Base-by-base conservation (phyloP, 1,140 invertebrate species). In the Patella vulgata region DNA sequence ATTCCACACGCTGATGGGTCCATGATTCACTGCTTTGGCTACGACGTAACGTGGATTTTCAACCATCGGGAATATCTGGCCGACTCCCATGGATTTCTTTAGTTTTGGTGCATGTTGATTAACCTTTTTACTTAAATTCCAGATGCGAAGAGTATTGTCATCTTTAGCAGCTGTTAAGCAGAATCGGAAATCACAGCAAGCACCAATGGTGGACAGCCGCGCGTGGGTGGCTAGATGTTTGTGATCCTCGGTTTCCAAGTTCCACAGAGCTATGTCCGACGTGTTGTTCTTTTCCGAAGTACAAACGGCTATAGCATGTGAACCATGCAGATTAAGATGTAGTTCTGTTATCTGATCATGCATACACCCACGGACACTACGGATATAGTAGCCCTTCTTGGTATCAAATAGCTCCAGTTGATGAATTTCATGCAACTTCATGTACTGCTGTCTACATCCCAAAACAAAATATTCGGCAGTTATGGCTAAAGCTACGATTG, bases 231-330 rank as follows among this genome's bases (percentile, higher is more conserved):
- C 82, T 27, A 83, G 59, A 68, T 84, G 82, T 63, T 82, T 84
- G 62, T 83, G 82, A 43, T 82, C 80, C 62, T 83, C 80, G 1
- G 82, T 82, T 71, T 83, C 82, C 27, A 84, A 55, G 56, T 84
- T 84, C 80, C 80, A 84, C 0, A 81, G 59, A n/a, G 76, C 75
- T 21, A 84, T 73, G 63, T 82, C 74, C 9, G 81, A 78, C 17
- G 68, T 71, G 42, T 73, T 70, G 43, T 70, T 80, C 11, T 70
- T 54, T 28, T 73, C 64, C 3, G 72, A 77, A 11, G 68, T 65
- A 50, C 71, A 79, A 59, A 54, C 51, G 14, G 72, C 73, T 21
- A 83, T 69, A 2, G 75, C 77, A 54, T 82, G 80, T 9, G 75
- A 80, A 3, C 80, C 80, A 2, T 71, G 63, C 25, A 74, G 66